Percentiles rank a stretch among this genome's conserved stretches.
Evolutionary conservation across 2,113 vertebrate genomes (phyloP).

Genomic region (Oreochromis aureus): DNA sequence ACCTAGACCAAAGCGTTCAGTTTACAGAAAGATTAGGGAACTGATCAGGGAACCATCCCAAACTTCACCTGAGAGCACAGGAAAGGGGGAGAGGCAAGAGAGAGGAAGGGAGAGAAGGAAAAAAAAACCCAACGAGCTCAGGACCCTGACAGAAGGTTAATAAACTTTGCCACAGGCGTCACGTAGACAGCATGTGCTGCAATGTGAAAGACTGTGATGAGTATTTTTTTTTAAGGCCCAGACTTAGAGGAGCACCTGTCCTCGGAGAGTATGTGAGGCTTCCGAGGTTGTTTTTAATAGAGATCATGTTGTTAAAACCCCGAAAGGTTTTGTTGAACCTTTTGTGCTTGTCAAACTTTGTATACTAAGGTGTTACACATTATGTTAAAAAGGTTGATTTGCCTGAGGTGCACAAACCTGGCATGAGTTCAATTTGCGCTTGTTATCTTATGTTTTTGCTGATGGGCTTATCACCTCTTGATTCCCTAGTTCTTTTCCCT

Average conservation of each 20-base stretch:
- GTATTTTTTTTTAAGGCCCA: neutral
- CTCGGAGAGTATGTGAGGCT: neutral
- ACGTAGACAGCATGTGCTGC: neutral
- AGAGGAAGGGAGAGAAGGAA: neutral
- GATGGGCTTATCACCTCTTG: neutral
- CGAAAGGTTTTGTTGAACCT: neutral
- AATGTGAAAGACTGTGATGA: neutral
- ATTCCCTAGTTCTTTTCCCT: neutral
- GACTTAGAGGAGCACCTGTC: neutral
- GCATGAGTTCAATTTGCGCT: neutral
- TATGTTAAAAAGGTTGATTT: neutral
- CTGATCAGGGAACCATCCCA: neutral
- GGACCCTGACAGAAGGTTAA: neutral
- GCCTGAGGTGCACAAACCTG: neutral
- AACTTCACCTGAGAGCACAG: neutral
- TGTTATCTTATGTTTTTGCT: neutral
- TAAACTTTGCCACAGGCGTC: neutral
- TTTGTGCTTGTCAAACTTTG: neutral
- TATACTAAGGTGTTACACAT: neutral
- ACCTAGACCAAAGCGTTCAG: neutral
- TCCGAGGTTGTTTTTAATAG: neutral
- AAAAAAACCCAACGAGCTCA: accelerated
- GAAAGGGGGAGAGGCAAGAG: neutral
- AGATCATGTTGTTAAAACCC: neutral
- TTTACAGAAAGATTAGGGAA: neutral